Evolutionary conservation across 2,797 vertebrate species (phyloP).

Genomic region (Rousettus madagascariensis): DNA sequence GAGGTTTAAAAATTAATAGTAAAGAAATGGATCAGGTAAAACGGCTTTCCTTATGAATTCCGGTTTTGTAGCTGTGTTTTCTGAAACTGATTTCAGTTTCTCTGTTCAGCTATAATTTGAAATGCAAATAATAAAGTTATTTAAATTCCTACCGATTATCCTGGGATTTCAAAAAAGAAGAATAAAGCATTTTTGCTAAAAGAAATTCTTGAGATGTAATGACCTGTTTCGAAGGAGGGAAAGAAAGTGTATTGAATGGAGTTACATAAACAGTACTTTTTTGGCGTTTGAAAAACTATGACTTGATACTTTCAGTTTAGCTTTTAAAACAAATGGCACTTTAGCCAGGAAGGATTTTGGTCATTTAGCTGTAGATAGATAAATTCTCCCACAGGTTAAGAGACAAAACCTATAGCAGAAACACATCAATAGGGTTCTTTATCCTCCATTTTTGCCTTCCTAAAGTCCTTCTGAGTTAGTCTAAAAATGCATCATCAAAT

Average conservation of each 20-base stretch:
- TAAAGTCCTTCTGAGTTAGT: constrained; percentile 85
- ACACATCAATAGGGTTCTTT: neutral
- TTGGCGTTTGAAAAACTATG: constrained; percentile 10
- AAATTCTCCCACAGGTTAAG: neutral
- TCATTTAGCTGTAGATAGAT: neutral
- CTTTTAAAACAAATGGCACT: neutral
- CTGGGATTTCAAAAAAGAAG: constrained; percentile 79
- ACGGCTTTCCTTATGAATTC: constrained; percentile 53
- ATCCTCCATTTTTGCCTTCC: constrained; percentile 75
- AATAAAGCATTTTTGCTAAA: constrained; percentile 65
- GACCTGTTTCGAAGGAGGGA: constrained; percentile 47
- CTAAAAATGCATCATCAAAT: constrained; percentile 87
- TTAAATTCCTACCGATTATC: constrained; percentile 74
- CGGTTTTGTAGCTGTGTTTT: constrained; percentile 54
- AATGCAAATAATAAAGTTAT: constrained; percentile 73
- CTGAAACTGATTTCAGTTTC: constrained; percentile 69
- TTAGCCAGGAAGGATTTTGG: neutral
- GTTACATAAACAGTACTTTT: constrained; percentile 51
- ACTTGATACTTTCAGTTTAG: constrained; percentile 4
- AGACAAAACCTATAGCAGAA: neutral
- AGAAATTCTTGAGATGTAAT: constrained; percentile 55
- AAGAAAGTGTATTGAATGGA: neutral
- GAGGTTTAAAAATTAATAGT: constrained; percentile 71
- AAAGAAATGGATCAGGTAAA: constrained; percentile 56
- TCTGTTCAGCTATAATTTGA: constrained; percentile 57